Percentiles rank a stretch among this genome's conserved stretches.
Evolutionary conservation across 2,888 invertebrate species (phyloP).

Genomic region (Stenurella melanura): DNA sequence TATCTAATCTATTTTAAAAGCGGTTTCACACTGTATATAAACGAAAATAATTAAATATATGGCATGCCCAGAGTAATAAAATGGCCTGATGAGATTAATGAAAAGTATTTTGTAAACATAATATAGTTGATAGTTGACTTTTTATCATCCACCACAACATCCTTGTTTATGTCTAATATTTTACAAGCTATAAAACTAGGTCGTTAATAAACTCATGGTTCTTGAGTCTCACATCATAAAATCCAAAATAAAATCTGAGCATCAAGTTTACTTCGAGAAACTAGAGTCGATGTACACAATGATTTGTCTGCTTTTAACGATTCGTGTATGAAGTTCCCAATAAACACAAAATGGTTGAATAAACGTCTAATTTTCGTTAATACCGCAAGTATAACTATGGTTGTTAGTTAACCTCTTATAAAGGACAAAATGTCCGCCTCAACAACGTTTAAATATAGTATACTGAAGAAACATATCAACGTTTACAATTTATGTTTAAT

Average conservation of each 20-base stretch:
- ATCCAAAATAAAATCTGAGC: not conserved
- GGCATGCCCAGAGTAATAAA: not conserved
- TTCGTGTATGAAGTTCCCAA: not conserved
- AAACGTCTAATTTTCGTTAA: too few relatives aligned
- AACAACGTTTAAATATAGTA: too few relatives aligned
- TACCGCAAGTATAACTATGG: too few relatives aligned
- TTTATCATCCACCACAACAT: conserved; percentile 3
- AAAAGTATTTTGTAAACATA: conserved; percentile 1
- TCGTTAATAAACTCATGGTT: not conserved
- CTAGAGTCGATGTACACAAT: not conserved
- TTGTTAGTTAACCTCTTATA: too few relatives aligned
- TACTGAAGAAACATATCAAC: too few relatives aligned
- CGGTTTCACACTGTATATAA: too few relatives aligned
- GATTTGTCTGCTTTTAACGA: not conserved
- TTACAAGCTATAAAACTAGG: not conserved
- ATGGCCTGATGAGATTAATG: not conserved
- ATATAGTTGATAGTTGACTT: not conserved
- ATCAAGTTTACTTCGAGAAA: not conserved
- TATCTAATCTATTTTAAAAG: too few relatives aligned
- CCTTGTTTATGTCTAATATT: conserved; percentile 6
- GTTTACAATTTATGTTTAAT: too few relatives aligned
- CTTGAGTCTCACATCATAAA: not conserved
- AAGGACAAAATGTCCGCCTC: too few relatives aligned
- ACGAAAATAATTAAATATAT: not conserved
- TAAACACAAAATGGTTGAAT: too few relatives aligned